Conservation (phyloP, 2,113 vertebrate genomes). For the Acanthochromis polyacanthus region DNA sequence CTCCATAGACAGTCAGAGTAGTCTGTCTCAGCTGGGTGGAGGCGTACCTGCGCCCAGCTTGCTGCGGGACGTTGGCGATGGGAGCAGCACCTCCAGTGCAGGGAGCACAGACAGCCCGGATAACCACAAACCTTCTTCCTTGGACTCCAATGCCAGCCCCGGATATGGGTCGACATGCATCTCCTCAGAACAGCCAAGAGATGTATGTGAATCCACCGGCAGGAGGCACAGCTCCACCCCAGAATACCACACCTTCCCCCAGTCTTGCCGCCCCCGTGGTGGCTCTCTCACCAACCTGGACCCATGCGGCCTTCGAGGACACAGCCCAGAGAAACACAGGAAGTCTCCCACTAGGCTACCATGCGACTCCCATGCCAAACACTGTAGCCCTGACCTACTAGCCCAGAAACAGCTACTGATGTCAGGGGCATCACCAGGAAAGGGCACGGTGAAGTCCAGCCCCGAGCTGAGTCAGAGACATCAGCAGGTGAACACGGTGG, state of each 20-base stretch:
- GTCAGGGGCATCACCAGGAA: conserved; percentile 80
- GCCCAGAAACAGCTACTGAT: conserved; percentile 67
- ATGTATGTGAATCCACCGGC: conserved; percentile 84
- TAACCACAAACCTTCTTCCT: conserved; percentile 88
- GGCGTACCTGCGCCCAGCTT: conserved; percentile 75
- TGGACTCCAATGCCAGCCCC: conserved; percentile 75
- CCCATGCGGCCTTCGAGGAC: conserved; percentile 85
- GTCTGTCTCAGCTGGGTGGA: conserved; percentile 86
- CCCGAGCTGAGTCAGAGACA: conserved; percentile 92
- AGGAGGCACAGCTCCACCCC: conserved; percentile 90
- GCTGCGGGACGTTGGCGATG: conserved; percentile 92
- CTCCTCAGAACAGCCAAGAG: conserved; percentile 66
- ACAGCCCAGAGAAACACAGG: conserved; percentile 89
- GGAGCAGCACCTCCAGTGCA: conserved; percentile 94
- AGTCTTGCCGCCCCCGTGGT: conserved; percentile 77
- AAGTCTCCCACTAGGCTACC: conserved; percentile 83
- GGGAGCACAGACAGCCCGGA: conserved; percentile 95
- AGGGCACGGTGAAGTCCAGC: conserved; percentile 84
- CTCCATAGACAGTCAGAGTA: conserved; percentile 94
- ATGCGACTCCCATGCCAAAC: conserved; percentile 39
- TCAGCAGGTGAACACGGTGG: conserved; percentile 66
- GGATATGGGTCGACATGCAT: conserved; percentile 75
- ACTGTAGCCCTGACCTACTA: conserved; percentile 70
- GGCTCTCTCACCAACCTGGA: conserved; percentile 86
- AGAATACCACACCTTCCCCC: conserved; percentile 87